phyloP scores from a whole-genome alignment of 2,888 invertebrate genomes.

The Philhelius pedissequus region DNA sequence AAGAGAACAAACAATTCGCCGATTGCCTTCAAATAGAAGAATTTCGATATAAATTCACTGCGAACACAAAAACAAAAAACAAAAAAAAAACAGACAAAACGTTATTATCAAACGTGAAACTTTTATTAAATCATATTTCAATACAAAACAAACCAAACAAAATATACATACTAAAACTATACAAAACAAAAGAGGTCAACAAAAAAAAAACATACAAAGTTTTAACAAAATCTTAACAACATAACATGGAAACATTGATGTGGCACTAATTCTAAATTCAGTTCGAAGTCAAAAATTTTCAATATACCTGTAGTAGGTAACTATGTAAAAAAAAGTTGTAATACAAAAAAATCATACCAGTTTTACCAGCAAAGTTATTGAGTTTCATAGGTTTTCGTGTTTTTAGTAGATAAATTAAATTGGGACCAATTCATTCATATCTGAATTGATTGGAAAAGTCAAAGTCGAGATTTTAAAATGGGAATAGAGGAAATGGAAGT shows the following conservation, averaged over 20 bases:
- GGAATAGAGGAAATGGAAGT: not conserved
- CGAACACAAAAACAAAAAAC: slow-evolving; percentile 34
- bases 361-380: slow-evolving; percentile 40
- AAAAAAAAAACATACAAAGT: slow-evolving; percentile 38
- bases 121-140: slow-evolving; percentile 65
- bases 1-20: slow-evolving; percentile 78
- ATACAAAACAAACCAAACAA: slow-evolving; percentile 57
- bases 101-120: slow-evolving; percentile 65
- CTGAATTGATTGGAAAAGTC: slow-evolving; percentile 73
- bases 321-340: slow-evolving; percentile 51
- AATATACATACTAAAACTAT: slow-evolving; percentile 61
- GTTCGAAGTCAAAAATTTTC: slow-evolving; percentile 69
- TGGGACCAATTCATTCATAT: slow-evolving; percentile 74
- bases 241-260: slow-evolving; percentile 63
- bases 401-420: slow-evolving; percentile 69
- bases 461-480: slow-evolving; percentile 58
- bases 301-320: slow-evolving; percentile 37
- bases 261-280: slow-evolving; percentile 40
- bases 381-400: slow-evolving; percentile 53
- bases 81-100: slow-evolving; percentile 58
- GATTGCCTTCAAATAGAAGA: slow-evolving; percentile 79
- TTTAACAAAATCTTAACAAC: slow-evolving; percentile 42
- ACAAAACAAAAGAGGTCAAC: slow-evolving; percentile 32
- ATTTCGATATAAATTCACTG: slow-evolving; percentile 76
- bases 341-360: slow-evolving; percentile 41